A percentile compares a stretch with the other conserved stretches of the same genome.
phyloP scores from a whole-genome alignment of 2,113 vertebrate species.

The Blennius ocellaris region DNA sequence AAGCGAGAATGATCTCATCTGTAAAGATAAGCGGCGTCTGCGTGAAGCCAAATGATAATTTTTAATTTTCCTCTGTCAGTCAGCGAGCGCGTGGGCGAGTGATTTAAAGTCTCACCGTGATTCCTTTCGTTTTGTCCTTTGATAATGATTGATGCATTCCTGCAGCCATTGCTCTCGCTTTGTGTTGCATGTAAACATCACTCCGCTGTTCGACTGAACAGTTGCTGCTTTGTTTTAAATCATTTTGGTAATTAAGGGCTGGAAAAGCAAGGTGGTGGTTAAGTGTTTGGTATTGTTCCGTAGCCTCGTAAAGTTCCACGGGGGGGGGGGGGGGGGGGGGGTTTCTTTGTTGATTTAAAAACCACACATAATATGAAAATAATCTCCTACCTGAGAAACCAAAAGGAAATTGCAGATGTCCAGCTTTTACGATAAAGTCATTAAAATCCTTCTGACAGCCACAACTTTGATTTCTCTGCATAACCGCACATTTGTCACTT shows the following conservation, averaged over 20 bases:
- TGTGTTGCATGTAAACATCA: background rate
- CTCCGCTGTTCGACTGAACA: background rate
- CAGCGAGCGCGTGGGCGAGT: background rate
- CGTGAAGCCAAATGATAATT: background rate
- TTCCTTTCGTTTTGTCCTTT: background rate
- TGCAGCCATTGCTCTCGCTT: background rate
- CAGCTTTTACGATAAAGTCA: background rate
- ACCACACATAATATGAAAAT: background rate
- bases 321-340: rapidly evolving
- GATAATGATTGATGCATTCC: background rate
- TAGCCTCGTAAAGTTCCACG: background rate
- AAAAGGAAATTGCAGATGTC: conserved; percentile 21
- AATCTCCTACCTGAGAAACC: too few relatives aligned
- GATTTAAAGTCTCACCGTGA: background rate
- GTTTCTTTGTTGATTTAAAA: background rate
- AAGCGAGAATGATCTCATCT: background rate
- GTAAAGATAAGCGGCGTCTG: background rate
- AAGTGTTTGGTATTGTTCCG: background rate
- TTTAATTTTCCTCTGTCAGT: background rate
- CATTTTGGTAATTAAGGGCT: background rate
- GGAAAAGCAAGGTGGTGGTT: too few relatives aligned
- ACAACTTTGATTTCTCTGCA: background rate
- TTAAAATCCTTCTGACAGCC: background rate
- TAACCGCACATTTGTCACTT: conserved; percentile 10
- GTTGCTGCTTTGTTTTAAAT: background rate